These are phyloP conservation scores for Oscheius onirici DNA, from an alignment of 2,888 invertebrate species.

Conservation along the genomic window DNA sequence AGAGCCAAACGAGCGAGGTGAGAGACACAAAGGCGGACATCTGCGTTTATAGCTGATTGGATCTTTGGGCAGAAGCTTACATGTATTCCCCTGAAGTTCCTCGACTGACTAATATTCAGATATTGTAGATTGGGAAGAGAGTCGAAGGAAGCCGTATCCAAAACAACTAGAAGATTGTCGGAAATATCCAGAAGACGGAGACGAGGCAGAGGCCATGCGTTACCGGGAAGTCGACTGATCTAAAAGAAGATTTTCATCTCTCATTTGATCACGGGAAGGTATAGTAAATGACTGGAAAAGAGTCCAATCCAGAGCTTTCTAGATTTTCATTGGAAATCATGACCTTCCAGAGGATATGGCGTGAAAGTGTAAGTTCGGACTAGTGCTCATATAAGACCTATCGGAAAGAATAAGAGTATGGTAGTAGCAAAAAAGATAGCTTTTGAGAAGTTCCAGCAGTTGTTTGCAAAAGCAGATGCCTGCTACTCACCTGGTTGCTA, in stretches of 20 bases:
- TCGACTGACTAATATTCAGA: conserved; percentile 46
- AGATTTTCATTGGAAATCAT: too few relatives aligned
- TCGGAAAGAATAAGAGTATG: too few relatives aligned
- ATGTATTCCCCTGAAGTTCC: conserved; percentile 49
- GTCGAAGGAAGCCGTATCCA: conserved; percentile 57
- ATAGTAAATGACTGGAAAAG: too few relatives aligned
- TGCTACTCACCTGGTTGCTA: conserved; percentile 38
- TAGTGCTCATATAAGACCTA: too few relatives aligned
- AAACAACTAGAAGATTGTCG: conserved; percentile 48
- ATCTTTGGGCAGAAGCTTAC: conserved; percentile 24
- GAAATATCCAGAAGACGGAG: conserved; percentile 44
- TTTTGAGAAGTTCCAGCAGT: not conserved
- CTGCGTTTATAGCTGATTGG: too few relatives aligned
- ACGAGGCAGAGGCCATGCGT: conserved; percentile 50
- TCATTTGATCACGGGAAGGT: too few relatives aligned
- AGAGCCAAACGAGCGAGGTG: conserved; percentile 46
- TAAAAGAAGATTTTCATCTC: conserved; percentile 24
- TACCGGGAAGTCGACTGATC: conserved; percentile 48
- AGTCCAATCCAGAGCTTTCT: too few relatives aligned
- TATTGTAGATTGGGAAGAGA: conserved; percentile 43
- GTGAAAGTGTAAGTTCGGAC: too few relatives aligned
- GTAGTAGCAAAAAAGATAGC: too few relatives aligned
- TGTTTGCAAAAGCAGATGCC: too few relatives aligned
- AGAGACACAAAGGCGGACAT: conserved; percentile 54
- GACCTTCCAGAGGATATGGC: too few relatives aligned